Evolutionary conservation across 2,888 invertebrate species (phyloP).

Genomic region (Eilema griseolum): DNA sequence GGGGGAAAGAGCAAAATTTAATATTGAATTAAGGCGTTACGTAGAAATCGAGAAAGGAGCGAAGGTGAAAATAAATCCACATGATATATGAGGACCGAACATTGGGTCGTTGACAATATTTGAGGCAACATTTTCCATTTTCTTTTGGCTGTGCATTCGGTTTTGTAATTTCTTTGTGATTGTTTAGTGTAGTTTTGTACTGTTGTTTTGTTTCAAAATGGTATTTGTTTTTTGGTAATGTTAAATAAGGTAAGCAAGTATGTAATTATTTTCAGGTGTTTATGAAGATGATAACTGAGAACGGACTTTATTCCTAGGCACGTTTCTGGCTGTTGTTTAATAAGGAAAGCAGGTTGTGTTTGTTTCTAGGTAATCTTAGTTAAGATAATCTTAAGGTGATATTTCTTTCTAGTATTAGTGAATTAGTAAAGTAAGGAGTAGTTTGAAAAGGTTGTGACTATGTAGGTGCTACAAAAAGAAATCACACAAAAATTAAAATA

Average conservation of each 20-base stretch:
- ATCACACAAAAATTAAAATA: no score
- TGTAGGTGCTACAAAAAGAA: no score
- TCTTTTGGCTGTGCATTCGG: slow-evolving; percentile 47
- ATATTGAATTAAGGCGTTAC: slow-evolving; percentile 86
- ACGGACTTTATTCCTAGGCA: no score
- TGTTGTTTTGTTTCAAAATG: neutral
- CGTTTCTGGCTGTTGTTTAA: neutral
- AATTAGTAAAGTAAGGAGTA: no score
- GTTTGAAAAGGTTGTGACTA: neutral
- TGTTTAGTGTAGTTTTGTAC: slow-evolving; percentile 7
- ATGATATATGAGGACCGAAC: slow-evolving; percentile 79
- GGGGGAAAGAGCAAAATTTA: slow-evolving; percentile 80
- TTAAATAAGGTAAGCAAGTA: neutral
- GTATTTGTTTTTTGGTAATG: neutral
- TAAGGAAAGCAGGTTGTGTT: neutral
- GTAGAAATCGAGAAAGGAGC: slow-evolving; percentile 82
- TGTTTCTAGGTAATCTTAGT: neutral
- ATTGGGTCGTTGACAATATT: slow-evolving; percentile 80
- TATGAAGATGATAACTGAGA: no score
- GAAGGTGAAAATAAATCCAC: slow-evolving; percentile 83
- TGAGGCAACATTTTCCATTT: slow-evolving; percentile 76
- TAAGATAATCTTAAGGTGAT: no score
- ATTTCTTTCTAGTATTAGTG: no score
- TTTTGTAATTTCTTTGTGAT: slow-evolving; percentile 35
- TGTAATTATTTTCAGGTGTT: no score